Evolutionary conservation across 2,888 invertebrate species (phyloP).

Genomic region (Drosophila barbarae): DNA sequence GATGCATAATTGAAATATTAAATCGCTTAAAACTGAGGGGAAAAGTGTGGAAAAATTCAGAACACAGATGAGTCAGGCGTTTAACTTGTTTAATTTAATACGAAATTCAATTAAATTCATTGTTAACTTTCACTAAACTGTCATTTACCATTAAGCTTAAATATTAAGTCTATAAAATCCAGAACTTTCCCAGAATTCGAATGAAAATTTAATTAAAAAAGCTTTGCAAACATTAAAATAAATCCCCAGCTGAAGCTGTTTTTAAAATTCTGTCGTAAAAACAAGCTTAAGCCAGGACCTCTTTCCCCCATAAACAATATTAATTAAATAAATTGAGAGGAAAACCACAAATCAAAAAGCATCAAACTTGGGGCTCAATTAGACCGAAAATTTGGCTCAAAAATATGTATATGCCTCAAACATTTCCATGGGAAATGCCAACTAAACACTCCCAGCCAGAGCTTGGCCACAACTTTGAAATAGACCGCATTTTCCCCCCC

Average conservation of each 20-base stretch:
- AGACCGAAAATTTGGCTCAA: constrained; percentile 8
- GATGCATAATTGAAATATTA: constrained; percentile 5
- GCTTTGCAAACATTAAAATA: constrained; percentile 1
- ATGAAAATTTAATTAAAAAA: not conserved
- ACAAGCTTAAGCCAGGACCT: not conserved
- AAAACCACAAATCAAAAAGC: constrained; percentile 11
- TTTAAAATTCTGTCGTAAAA: not conserved
- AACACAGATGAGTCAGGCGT: not conserved
- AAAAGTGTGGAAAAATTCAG: not conserved
- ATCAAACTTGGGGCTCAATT: constrained; percentile 16
- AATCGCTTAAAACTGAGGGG: not conserved
- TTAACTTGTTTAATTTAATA: not conserved
- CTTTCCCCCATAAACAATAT: not conserved
- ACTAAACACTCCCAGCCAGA: not conserved
- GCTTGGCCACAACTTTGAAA: constrained; percentile 22
- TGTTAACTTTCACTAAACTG: not conserved
- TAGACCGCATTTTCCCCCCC: constrained; percentile 23
- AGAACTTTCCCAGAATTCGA: not conserved
- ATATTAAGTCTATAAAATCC: not conserved
- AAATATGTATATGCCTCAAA: constrained; percentile 8
- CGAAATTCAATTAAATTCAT: too few species aligned
- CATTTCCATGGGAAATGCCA: constrained; percentile 25
- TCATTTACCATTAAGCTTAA: not conserved
- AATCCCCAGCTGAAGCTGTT: not conserved
- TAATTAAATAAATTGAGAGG: constrained; percentile 7